These are phyloP conservation scores for Turdus rufiventris DNA, from an alignment of 2,113 vertebrate genomes.

Conservation along the genomic window DNA sequence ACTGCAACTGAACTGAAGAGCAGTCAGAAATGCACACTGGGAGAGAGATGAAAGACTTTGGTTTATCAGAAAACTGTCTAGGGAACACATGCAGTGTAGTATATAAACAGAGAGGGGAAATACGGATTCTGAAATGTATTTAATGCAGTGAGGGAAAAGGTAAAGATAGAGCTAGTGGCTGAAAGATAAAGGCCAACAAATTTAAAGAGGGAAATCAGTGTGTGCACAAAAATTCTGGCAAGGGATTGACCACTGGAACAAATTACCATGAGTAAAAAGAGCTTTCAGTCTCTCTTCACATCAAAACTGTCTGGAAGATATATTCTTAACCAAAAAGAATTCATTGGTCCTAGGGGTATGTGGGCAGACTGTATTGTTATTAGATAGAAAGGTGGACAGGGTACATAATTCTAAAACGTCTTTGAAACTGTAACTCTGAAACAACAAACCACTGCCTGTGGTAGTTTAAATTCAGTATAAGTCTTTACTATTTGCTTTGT, in stretches of 20 bases:
- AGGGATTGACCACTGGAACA: background rate
- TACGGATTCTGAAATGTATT: background rate
- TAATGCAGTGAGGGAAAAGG: background rate
- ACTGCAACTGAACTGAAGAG: background rate
- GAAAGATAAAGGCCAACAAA: background rate
- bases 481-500: background rate
- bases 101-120: background rate
- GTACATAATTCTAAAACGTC: background rate
- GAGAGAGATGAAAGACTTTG: background rate
- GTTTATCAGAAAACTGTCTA: background rate
- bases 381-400: background rate
- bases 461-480: background rate
- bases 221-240: background rate
- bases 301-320: background rate
- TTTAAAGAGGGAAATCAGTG: background rate
- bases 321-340: background rate
- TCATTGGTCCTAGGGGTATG: background rate
- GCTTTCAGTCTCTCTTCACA: background rate
- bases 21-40: background rate
- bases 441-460: background rate
- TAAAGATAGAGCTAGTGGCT: background rate
- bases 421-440: background rate
- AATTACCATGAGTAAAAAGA: background rate
- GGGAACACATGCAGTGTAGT: background rate
- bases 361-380: background rate